A percentile compares a stretch with the other conserved stretches of the same genome.
phyloP scores from a whole-genome alignment of 2,888 invertebrate species.

The Cheilosia variabilis region DNA sequence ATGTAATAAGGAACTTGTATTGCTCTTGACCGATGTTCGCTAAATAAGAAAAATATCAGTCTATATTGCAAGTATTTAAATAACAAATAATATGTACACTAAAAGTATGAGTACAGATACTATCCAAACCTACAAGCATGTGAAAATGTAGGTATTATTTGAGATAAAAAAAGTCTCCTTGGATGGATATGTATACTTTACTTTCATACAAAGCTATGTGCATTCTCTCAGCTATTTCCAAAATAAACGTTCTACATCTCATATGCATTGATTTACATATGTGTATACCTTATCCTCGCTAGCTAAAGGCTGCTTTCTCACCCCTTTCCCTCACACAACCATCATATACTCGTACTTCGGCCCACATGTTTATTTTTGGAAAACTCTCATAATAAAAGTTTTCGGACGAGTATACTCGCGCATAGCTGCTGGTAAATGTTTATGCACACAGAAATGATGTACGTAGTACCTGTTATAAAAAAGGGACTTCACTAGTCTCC shows the following conservation, averaged over 20 bases:
- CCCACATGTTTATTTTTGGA: slow-evolving; percentile 72
- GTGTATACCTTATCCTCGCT: slow-evolving; percentile 32
- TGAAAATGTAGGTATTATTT: not conserved
- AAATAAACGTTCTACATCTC: slow-evolving; percentile 43
- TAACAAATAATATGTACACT: too few relatives aligned
- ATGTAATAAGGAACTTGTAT: too few relatives aligned
- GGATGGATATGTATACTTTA: not conserved
- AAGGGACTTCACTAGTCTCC: not conserved
- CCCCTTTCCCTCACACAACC: slow-evolving; percentile 35
- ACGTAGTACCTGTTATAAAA: not conserved
- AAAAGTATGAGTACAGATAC: too few relatives aligned
- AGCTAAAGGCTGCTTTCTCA: slow-evolving; percentile 24
- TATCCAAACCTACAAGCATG: slow-evolving; percentile 1
- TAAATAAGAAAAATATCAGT: too few relatives aligned
- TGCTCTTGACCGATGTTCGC: too few relatives aligned
- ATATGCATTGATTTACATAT: slow-evolving; percentile 14
- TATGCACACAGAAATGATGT: slow-evolving; percentile 11
- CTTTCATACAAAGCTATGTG: slow-evolving; percentile 1
- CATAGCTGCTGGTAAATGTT: slow-evolving; percentile 22
- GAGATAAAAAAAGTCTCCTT: too few relatives aligned
- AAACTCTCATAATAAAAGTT: slow-evolving; percentile 55
- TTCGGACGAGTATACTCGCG: slow-evolving; percentile 28
- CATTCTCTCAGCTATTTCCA: slow-evolving; percentile 38
- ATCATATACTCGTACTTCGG: slow-evolving; percentile 18
- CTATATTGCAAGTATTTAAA: too few relatives aligned